Base-by-base conservation (phyloP, 53 echinoderm and acorn worm species). In the Patiria pectinifera region DNA sequence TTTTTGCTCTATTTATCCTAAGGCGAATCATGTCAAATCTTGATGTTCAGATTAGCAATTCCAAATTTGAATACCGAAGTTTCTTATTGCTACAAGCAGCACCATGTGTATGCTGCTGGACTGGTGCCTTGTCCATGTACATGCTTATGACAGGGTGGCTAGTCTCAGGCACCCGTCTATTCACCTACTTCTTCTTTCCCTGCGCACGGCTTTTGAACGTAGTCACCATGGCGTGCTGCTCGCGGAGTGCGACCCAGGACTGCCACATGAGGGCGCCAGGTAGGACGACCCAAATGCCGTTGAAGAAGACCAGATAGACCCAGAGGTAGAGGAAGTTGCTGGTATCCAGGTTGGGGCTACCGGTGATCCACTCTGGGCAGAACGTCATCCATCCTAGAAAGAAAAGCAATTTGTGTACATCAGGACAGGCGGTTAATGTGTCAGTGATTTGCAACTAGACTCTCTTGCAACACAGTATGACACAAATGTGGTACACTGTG, bases 301-400 rank as follows among this genome's bases (percentile, higher is more conserved):
- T 92, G 86, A 92, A 92, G 85, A 92, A 92, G 62, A 92, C 69
- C 12, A 92, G 86, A 61, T 92, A 92, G 59, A 85, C 85, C 92
- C 92, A 92, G n/a, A 92, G 76, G 49, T 76, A 92, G 4, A 92
- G 62, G 23, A 62, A 25, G 48, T 92, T 92, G 78, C 86, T 77
- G 69, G 92, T 92, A 24, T 85, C 92, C 75, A 92, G 66, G 92
- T 78, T 92, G 12, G 86, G 92, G 78, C 80, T 92, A 60, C 92
- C 92, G 8, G 63, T 66, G 24, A 92, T 24, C 92, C 92, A 92
- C 26, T 92, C 92, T 15, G 92, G 92, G 44, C 76, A 59, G 78
- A 92, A 92, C 3, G 92, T 92, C 92, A 92, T 86, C 85, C 85
- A 92, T 10, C 92, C 92, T 92, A 76, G 43, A 43, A 26, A 22